Evolutionary conservation across 2,113 vertebrate species (phyloP).

Genomic region (Phalacrocorax carbo): DNA sequence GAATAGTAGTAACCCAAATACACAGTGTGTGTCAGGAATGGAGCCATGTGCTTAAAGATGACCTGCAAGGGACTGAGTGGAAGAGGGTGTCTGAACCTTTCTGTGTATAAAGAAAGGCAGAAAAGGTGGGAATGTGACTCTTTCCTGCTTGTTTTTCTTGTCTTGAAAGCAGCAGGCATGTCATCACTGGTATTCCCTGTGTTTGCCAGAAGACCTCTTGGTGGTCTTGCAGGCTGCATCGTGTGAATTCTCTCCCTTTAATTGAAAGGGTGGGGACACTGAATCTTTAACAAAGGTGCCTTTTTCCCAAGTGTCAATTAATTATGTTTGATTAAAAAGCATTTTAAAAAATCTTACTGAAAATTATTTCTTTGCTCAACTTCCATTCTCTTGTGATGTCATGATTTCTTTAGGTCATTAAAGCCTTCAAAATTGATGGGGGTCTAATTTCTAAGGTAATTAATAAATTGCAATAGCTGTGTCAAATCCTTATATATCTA

Average conservation of each 20-base stretch:
- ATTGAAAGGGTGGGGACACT: not conserved
- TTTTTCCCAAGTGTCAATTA: slow-evolving; percentile 5
- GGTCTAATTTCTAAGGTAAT: not conserved
- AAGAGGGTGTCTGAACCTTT: not conserved
- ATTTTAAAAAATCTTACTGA: not conserved
- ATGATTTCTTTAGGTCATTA: not conserved
- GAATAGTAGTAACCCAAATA: not conserved
- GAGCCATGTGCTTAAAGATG: not conserved
- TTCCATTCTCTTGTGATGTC: not conserved
- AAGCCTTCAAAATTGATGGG: not conserved
- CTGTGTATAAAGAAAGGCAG: not conserved
- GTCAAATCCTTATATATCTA: not conserved
- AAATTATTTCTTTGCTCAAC: not conserved
- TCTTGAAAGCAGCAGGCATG: slow-evolving; percentile 41
- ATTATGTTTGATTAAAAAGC: slow-evolving; percentile 1
- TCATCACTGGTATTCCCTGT: slow-evolving; percentile 26
- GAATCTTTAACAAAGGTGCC: not conserved
- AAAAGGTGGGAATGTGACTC: not conserved
- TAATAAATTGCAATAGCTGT: not conserved
- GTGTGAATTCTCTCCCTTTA: not conserved
- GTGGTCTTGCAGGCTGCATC: slow-evolving; percentile 38
- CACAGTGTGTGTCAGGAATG: not conserved
- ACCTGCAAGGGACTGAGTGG: not conserved
- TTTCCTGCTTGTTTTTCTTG: slow-evolving; percentile 63
- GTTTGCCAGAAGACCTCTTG: slow-evolving; percentile 46